Base-by-base conservation (phyloP, 1,140 invertebrate species). In the Diachasma alloeum region DNA sequence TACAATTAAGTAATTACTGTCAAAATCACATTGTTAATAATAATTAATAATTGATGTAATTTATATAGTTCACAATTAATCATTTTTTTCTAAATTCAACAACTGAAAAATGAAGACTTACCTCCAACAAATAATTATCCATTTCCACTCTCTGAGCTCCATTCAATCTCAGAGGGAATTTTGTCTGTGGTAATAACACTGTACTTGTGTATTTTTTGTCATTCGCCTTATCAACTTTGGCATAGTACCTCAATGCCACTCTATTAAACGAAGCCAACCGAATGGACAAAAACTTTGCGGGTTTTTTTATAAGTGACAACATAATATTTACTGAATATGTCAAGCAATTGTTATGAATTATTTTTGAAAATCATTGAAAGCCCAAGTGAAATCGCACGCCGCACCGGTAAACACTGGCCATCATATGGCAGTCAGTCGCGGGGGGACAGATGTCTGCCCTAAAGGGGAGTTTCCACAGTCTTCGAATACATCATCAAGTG, bases 101-200 rank as follows among this genome's bases (percentile, higher is more conserved):
- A n/a, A n/a, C n/a, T n/a, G n/a, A 31, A 76, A 77, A 53, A 48
- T 42, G 44, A 56, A 13, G 31, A 80, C 77, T 76, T 85, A 92
- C 93, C 82, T 91, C 86, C 75, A 91, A 87, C 70, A 95, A 87
- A 78, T 91, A 86, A 71, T 90, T 67, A 87, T 96, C 94, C 79
- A 91, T 88, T 77, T 91, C 89, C 17, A 90, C 75, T 74, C 92
- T 87, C 82, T 92, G 91, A 19, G 90, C 87, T 9, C 87, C 86
- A 78, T 90, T 91, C 26, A 95, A 79, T 79, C 91, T 89, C n/a
- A 90, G 83, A 31, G 92, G 92, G 88, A 96, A 95, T 74, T 90
- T 87, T 13, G 94, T 95, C 85, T 92, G 91, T 44, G 94, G 94
- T 13, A 95, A 86, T 75, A 94, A 89, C 9, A 96, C 80, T n/a